phyloP scores from a whole-genome alignment of 1,140 invertebrate genomes.

The Glossosoma conforme region DNA sequence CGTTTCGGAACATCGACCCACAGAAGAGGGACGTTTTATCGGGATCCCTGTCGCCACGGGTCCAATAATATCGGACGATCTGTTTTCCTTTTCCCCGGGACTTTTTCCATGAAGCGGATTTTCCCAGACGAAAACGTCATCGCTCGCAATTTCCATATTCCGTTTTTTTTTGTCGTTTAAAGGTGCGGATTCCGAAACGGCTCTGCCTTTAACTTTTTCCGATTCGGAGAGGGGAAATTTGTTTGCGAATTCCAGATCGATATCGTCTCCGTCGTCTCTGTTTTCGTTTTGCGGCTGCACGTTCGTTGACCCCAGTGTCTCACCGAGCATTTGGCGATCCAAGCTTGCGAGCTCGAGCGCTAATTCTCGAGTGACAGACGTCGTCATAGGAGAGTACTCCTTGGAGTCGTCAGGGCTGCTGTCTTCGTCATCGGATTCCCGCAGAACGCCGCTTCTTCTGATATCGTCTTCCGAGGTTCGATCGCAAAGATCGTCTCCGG shows the following conservation, averaged over 20 bases:
- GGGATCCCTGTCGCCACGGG: too few species aligned
- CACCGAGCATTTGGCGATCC: conserved; percentile 71
- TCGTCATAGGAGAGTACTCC: conserved; percentile 82
- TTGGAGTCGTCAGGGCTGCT: conserved; percentile 71
- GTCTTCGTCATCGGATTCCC: conserved; percentile 47
- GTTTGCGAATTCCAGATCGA: neutral
- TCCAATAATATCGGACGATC: too few species aligned
- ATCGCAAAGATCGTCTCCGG: neutral
- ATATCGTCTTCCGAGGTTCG: too few species aligned
- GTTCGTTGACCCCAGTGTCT: too few species aligned
- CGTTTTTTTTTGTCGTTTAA: too few species aligned
- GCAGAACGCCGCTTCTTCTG: too few species aligned
- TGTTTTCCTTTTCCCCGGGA: conserved; percentile 37
- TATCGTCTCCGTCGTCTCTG: neutral
- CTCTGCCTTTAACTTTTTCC: too few species aligned
- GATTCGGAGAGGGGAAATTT: too few species aligned
- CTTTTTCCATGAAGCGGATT: conserved; percentile 62
- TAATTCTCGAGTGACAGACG: conserved; percentile 75
- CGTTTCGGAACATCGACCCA: too few species aligned
- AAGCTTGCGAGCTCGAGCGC: conserved; percentile 75
- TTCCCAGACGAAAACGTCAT: conserved; percentile 72
- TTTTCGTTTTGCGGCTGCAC: neutral
- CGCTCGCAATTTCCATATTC: too few species aligned
- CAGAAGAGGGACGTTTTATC: too few species aligned
- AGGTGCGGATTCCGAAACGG: too few species aligned